These are phyloP conservation scores for Myiopsitta monachus DNA, from an alignment of 2,113 vertebrate genomes.

Conservation along the genomic window DNA sequence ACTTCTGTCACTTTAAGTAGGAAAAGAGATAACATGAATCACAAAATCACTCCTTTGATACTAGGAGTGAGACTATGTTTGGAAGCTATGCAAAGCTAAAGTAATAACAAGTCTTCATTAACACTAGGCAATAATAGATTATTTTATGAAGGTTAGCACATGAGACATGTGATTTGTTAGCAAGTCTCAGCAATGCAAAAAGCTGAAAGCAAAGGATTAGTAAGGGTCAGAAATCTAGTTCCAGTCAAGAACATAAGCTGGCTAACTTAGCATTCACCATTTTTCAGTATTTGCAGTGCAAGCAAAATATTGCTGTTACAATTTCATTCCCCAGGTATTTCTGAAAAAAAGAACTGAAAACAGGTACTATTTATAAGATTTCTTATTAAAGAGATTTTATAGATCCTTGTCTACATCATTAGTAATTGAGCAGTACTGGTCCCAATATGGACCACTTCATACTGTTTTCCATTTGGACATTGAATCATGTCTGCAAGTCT, in stretches of 20 bases:
- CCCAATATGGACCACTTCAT: not conserved
- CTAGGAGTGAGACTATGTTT: not conserved
- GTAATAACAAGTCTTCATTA: not conserved
- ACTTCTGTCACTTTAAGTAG: not conserved
- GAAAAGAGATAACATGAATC: not conserved
- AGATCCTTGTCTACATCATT: not conserved
- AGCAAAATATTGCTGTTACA: not conserved
- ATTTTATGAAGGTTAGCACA: not conserved
- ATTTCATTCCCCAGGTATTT: not conserved
- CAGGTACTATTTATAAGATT: not conserved
- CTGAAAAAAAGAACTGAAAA: not conserved
- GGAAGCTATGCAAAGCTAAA: not conserved
- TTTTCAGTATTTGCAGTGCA: not conserved
- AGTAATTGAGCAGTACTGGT: not conserved
- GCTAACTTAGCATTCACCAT: not conserved
- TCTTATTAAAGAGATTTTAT: not conserved
- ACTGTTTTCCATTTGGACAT: not conserved
- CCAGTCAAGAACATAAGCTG: not conserved
- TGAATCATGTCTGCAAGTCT: not conserved
- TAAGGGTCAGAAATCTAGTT: not conserved
- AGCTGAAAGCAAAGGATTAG: not conserved
- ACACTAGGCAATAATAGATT: not conserved
- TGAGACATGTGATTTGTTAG: not conserved
- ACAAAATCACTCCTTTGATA: not conserved
- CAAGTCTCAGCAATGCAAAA: not conserved